phyloP scores from a whole-genome alignment of 2,113 vertebrate genomes.

The Lampris megalopsis region DNA sequence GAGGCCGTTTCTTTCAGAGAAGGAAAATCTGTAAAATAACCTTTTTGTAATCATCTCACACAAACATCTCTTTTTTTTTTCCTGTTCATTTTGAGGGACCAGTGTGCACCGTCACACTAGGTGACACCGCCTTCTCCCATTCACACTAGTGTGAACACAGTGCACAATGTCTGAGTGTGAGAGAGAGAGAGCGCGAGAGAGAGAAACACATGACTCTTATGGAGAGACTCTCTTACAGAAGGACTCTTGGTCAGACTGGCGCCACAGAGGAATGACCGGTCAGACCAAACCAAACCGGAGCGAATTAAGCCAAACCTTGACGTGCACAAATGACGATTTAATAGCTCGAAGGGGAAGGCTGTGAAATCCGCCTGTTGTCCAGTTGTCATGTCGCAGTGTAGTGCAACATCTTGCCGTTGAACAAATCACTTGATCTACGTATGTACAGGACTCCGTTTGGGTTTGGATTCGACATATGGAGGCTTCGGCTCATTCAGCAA shows the following conservation, averaged over 20 bases:
- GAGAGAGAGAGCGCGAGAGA: too few relatives aligned
- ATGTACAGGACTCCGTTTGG: not conserved
- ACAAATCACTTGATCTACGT: not conserved
- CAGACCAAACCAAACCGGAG: conserved; percentile 41
- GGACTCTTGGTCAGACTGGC: conserved; percentile 26
- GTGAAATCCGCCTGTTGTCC: conserved; percentile 36
- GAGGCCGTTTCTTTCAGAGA: conserved; percentile 5
- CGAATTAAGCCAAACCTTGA: conserved; percentile 36
- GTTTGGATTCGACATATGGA: conserved; percentile 11
- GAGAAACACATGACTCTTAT: too few relatives aligned
- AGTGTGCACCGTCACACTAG: not conserved
- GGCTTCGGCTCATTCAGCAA: conserved; percentile 26
- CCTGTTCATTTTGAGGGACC: conserved; percentile 9
- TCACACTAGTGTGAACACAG: conserved; percentile 10
- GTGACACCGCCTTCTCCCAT: not conserved
- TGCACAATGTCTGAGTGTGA: not conserved
- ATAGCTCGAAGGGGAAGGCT: conserved; percentile 46
- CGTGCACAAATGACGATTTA: conserved; percentile 41
- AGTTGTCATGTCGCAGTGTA: conserved; percentile 26
- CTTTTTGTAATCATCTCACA: conserved; percentile 24
- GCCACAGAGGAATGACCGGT: conserved; percentile 11
- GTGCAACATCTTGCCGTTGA: not conserved
- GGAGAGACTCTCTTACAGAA: too few relatives aligned
- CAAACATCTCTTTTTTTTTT: not conserved
- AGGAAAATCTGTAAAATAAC: conserved; percentile 61